Conservation (phyloP, 2,113 vertebrate genomes). For the Elachura formosa region DNA sequence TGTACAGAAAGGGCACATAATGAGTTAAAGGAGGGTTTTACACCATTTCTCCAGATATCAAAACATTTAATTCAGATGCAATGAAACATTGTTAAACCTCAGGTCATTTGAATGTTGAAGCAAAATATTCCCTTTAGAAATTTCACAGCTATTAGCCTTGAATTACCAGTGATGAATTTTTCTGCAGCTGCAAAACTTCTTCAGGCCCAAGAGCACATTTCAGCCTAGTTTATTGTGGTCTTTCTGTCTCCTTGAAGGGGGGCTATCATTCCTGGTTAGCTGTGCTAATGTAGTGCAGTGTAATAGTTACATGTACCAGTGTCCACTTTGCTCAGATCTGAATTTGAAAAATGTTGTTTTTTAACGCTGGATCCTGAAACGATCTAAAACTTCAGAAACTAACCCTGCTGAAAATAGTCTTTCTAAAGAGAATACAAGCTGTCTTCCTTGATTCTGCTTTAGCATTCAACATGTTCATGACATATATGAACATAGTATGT, state of each 20-base stretch:
- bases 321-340: background rate
- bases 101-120: conserved; percentile 49
- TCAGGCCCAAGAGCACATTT: conserved; percentile 32
- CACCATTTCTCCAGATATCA: background rate
- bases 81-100: background rate
- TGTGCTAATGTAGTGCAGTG: background rate
- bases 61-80: conserved; percentile 16
- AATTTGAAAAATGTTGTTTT: background rate
- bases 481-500: background rate
- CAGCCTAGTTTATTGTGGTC: conserved; percentile 14
- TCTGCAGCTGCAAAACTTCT: conserved; percentile 11
- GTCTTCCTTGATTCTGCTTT: background rate
- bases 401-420: background rate
- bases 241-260: background rate
- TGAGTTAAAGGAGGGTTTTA: background rate
- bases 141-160: conserved; percentile 43
- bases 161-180: conserved; percentile 17
- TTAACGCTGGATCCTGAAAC: background rate
- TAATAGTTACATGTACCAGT: background rate
- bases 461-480: background rate
- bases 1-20: background rate
- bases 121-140: conserved; percentile 47
- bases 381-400: background rate
- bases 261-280: background rate
- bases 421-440: background rate